A percentile compares a stretch with the other conserved stretches of the same genome.
Conservation (phyloP, 2,113 vertebrate genomes). For the Isichthys henryi region DNA sequence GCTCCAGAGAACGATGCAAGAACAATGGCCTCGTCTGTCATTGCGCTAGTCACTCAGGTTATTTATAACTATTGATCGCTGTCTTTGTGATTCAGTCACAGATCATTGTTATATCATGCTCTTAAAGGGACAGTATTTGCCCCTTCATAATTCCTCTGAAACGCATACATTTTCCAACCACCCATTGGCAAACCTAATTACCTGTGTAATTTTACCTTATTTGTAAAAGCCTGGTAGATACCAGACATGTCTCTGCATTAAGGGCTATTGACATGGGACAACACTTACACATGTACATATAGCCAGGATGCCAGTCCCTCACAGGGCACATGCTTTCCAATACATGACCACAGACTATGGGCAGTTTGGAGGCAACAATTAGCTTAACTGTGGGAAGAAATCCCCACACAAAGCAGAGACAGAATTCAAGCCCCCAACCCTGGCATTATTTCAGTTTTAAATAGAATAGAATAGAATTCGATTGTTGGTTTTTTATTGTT, state of each 20-base stretch:
- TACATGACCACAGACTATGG: not conserved
- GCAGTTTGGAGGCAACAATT: not conserved
- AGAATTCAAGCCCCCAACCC: not conserved
- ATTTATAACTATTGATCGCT: constrained; percentile 14
- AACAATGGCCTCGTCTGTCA: not conserved
- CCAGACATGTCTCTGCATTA: not conserved
- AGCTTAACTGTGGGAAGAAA: not conserved
- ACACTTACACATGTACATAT: not conserved
- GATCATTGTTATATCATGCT: not conserved
- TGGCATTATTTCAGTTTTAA: not conserved
- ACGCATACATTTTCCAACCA: not conserved
- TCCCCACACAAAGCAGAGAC: not conserved
- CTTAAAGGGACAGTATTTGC: not conserved
- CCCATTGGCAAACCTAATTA: not conserved
- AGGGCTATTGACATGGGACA: not conserved
- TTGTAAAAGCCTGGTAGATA: not conserved
- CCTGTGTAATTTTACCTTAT: not conserved
- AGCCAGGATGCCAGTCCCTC: not conserved
- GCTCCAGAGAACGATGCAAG: constrained; percentile 4
- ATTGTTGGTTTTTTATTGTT: not conserved
- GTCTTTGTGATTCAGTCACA: constrained; percentile 5
- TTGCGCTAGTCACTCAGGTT: not conserved
- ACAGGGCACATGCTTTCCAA: not conserved
- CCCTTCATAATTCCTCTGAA: not conserved
- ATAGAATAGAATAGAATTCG: not conserved